Percentiles rank a stretch among this genome's conserved stretches.
Evolutionary conservation across 2,888 invertebrate species (phyloP).

Genomic region (Metalampra italica): DNA sequence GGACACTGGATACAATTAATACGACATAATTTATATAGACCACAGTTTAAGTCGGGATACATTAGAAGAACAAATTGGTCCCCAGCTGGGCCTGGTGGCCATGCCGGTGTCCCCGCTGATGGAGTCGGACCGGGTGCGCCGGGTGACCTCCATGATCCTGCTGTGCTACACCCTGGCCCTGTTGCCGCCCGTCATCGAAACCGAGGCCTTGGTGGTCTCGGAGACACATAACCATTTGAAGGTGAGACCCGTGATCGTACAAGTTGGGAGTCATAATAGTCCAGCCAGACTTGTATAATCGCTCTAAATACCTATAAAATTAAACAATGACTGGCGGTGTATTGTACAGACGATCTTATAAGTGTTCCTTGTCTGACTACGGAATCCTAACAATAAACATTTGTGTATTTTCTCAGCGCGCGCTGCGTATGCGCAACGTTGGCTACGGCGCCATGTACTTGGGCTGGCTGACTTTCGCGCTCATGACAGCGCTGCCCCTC

Average conservation of each 20-base stretch:
- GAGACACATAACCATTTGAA: slow-evolving; percentile 50
- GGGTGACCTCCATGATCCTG: slow-evolving; percentile 46
- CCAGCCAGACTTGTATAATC: too few relatives aligned
- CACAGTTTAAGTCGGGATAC: too few relatives aligned
- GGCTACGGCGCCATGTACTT: slow-evolving; percentile 49
- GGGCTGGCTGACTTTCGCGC: slow-evolving; percentile 53
- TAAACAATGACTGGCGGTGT: too few relatives aligned
- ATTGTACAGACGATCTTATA: too few relatives aligned
- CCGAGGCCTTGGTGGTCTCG: slow-evolving; percentile 46
- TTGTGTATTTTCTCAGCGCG: slow-evolving; percentile 32
- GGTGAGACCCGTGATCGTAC: slow-evolving; percentile 24
- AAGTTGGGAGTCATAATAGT: too few relatives aligned
- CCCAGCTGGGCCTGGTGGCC: slow-evolving; percentile 44
- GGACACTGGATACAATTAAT: too few relatives aligned
- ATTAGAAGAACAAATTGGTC: too few relatives aligned
- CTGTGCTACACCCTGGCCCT: slow-evolving; percentile 55
- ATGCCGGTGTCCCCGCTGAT: slow-evolving; percentile 68
- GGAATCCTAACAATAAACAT: too few relatives aligned
- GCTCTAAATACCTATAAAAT: too few relatives aligned
- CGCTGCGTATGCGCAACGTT: slow-evolving; percentile 51
- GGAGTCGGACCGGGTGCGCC: slow-evolving; percentile 40
- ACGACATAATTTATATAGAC: too few relatives aligned
- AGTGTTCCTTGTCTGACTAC: too few relatives aligned
- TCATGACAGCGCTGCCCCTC: slow-evolving; percentile 48
- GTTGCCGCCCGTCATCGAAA: slow-evolving; percentile 56